Conservation (phyloP, 2,888 invertebrate genomes). For the Andrena haemorrhoa region DNA sequence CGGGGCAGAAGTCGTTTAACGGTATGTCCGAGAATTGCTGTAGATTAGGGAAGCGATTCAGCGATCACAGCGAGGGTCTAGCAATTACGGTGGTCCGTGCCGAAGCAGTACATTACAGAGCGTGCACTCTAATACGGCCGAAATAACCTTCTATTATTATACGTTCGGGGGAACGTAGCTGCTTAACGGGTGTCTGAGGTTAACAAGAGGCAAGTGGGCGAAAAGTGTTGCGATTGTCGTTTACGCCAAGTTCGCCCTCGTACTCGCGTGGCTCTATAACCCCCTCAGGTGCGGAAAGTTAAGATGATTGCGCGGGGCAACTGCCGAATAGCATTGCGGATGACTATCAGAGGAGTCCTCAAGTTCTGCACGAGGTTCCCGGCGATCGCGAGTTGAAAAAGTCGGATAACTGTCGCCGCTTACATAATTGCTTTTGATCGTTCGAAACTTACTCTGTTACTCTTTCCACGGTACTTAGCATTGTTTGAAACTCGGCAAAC, state of each 20-base stretch:
- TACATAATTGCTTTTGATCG: not conserved
- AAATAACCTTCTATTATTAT: not conserved
- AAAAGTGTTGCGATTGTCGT: constrained; percentile 48
- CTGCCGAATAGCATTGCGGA: constrained; percentile 2
- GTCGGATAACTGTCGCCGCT: not conserved
- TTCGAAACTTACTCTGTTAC: not conserved
- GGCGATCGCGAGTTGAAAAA: not conserved
- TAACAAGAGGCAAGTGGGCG: constrained; percentile 52
- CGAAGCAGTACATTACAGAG: constrained; percentile 2
- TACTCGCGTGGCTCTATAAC: constrained; percentile 20
- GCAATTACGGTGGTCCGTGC: constrained; percentile 23
- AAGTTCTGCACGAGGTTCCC: not conserved
- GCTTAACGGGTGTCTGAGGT: constrained; percentile 28
- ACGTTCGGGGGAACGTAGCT: not conserved
- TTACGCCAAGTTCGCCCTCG: constrained; percentile 42
- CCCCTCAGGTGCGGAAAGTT: constrained; percentile 11
- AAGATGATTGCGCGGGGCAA: constrained; percentile 17
- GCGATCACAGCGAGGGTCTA: constrained; percentile 20
- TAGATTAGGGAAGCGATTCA: constrained; percentile 20
- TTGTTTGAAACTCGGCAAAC: not conserved
- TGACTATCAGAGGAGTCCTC: constrained; percentile 7
- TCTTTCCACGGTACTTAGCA: not conserved
- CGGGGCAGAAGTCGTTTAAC: constrained; percentile 67
- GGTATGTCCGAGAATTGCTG: constrained; percentile 34
- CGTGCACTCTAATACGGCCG: constrained; percentile 15